These are phyloP conservation scores for Hypotaenidia philippensis DNA, from an alignment of 2,797 vertebrate genomes.

Conservation along the genomic window DNA sequence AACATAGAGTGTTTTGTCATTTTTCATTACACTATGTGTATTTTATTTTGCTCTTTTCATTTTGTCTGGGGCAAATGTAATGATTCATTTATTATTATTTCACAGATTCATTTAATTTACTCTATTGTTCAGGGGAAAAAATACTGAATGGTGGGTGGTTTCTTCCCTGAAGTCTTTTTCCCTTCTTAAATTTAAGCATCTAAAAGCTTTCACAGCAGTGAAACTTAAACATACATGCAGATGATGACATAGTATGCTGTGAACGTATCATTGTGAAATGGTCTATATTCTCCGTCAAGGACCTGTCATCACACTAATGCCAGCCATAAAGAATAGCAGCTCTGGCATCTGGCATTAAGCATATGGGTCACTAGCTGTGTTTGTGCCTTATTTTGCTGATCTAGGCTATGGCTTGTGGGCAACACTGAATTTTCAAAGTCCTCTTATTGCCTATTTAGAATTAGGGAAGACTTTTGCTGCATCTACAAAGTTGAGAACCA, in stretches of 20 bases:
- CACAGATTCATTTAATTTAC: conserved; percentile 41
- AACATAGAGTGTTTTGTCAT: not conserved
- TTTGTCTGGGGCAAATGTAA: conserved; percentile 4
- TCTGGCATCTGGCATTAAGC: conserved; percentile 2
- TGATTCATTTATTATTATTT: conserved; percentile 19
- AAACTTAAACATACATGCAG: conserved; percentile 10
- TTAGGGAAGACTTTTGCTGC: not conserved
- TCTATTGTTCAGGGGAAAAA: conserved; percentile 6
- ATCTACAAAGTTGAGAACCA: not conserved
- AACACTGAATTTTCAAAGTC: not conserved
- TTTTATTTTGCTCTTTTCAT: conserved; percentile 14
- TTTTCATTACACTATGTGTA: not conserved
- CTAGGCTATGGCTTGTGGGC: not conserved
- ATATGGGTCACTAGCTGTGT: not conserved
- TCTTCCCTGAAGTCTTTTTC: conserved; percentile 1
- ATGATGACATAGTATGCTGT: conserved; percentile 7
- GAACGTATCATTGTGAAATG: not conserved
- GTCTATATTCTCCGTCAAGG: not conserved
- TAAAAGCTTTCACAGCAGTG: not conserved
- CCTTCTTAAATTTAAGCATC: not conserved
- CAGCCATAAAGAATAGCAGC: not conserved
- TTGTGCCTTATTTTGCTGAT: not conserved
- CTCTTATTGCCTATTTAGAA: not conserved
- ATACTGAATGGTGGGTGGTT: not conserved
- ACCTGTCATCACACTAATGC: conserved; percentile 5